Base-by-base conservation (phyloP, 2,113 vertebrate species). In the Prolemur simus region DNA sequence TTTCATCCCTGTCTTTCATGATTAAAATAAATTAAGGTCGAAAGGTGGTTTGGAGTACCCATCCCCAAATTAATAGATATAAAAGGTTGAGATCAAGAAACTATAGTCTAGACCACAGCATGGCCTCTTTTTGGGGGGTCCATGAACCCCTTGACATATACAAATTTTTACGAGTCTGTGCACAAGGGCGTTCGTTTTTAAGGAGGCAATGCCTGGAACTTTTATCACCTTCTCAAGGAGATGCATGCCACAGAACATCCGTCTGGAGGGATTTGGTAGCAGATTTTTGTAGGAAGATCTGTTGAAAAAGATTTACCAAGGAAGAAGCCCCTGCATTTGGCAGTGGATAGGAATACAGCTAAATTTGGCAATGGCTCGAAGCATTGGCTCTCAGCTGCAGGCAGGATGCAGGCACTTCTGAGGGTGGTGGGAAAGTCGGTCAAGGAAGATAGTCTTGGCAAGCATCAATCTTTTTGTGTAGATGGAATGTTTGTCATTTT, bases 381-480 rank as follows among this genome's bases (percentile, higher is more conserved):
- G 73, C 29, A 6, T 3, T 64, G 52, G 78, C 66, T 34, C 25
- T 21, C 3, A 2, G 29, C 8, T 12, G 39, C 34, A 39, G 90
- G 81, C 82, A 56, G 82, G 89, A 86, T 63, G 73, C 52, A 45
- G 85, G 42, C 82, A 18, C 60, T 68, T 89, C 56, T 63, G 45
- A 91, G 56, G 86, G 7, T 34, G 60, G 32, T 52, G 56, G 63
- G 76, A 34, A 14, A 23, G 32, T 34, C 25, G 4, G 73, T 2
- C 11, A 32, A 68, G 89, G 60, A 83, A 74, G 71, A n/a, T 42
- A 4, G 20, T 49, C 23, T 64, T 91, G 89, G 95, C 39, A 80
- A 17, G 20, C 20, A 0, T 8, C 3, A 25, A 13, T 73, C 45
- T 47, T 56, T 52, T 8, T 85, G 86, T 85, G 18, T 37, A 0